These are phyloP conservation scores for Protaetia brevitarsis DNA, from an alignment of 1,140 invertebrate genomes.

Conservation along the genomic window DNA sequence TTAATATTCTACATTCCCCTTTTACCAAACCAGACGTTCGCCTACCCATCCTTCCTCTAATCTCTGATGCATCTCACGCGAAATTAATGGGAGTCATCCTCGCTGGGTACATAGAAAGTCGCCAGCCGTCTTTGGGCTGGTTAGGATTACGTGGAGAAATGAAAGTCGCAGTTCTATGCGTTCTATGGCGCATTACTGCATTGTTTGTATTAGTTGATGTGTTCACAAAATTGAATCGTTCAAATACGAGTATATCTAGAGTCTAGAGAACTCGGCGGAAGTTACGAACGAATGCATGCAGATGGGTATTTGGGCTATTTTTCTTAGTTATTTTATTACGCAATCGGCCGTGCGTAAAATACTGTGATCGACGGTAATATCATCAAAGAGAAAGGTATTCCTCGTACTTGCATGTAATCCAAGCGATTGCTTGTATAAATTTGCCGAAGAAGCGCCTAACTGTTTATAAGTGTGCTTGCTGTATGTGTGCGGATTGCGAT, in stretches of 20 bases:
- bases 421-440: background rate
- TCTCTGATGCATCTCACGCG: background rate
- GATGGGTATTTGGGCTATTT: background rate
- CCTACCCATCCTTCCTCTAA: background rate
- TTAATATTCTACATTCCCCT: slow-evolving; percentile 10
- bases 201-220: slow-evolving; percentile 4
- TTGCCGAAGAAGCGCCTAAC: background rate
- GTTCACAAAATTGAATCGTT: background rate
- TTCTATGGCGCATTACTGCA: slow-evolving; percentile 1
- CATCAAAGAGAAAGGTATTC: background rate
- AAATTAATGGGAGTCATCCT: slow-evolving; percentile 6
- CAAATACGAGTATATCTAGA: background rate
- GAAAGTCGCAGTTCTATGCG: background rate
- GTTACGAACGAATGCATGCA: background rate
- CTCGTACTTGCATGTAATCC: background rate
- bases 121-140: background rate
- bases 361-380: background rate
- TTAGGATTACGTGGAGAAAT: slow-evolving; percentile 1
- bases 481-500: background rate
- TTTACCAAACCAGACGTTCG: background rate
- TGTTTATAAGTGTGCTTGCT: background rate
- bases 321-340: background rate
- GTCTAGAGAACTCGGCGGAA: too few relatives aligned
- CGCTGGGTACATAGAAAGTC: background rate
- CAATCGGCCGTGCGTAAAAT: background rate